Evolutionary conservation across 2,888 invertebrate species (phyloP).

Genomic region (Hydroisotoma schaefferi): DNA sequence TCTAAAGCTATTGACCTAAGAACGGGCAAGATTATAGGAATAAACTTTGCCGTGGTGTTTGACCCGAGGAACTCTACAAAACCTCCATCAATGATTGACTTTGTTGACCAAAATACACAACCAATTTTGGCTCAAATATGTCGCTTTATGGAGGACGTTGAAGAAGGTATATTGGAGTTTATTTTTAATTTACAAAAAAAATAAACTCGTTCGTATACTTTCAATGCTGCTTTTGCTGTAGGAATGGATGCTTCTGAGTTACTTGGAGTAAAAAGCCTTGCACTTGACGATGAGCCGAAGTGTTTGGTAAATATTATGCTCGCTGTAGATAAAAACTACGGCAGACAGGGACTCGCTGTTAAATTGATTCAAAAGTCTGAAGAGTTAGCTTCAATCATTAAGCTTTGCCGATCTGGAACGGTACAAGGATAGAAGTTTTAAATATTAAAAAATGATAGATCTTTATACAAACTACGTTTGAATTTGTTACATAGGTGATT

Average conservation of each 20-base stretch:
- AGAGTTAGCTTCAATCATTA: constrained; percentile 1
- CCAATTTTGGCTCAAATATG: background rate
- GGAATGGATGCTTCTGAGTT: constrained; percentile 12
- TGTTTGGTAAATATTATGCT: background rate
- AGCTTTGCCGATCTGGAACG: background rate
- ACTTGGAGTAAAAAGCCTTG: constrained; percentile 3
- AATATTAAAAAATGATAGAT: background rate
- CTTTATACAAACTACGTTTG: background rate
- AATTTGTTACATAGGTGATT: constrained; percentile 8
- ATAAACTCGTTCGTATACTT: too few relatives aligned
- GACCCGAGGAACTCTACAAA: constrained; percentile 2
- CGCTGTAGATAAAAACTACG: background rate
- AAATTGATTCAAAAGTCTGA: background rate
- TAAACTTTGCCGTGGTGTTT: constrained; percentile 7
- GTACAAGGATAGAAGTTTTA: background rate
- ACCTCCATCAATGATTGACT: constrained; percentile 2
- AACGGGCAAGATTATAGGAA: constrained; percentile 3
- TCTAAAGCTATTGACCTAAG: constrained; percentile 1
- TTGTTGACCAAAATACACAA: background rate
- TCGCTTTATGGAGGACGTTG: constrained; percentile 5
- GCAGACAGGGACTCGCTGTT: background rate
- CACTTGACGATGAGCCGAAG: background rate
- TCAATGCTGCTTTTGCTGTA: too few relatives aligned
- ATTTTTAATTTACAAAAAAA: background rate
- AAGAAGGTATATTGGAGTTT: constrained; percentile 3